Conservation (phyloP, 1,140 invertebrate genomes). For the Pseudomyrmex dendroicus region DNA sequence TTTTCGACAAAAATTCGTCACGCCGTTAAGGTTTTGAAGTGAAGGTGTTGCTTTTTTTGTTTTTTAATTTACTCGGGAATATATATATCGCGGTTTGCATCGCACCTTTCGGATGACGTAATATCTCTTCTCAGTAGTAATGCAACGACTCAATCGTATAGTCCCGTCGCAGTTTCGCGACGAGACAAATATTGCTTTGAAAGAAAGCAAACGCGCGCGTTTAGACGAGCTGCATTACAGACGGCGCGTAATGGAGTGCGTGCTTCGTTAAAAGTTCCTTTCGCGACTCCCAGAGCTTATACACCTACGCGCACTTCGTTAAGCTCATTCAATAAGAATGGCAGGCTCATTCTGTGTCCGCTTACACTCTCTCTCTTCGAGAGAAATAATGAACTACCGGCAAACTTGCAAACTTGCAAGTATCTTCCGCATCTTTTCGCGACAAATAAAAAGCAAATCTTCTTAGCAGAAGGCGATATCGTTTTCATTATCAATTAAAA, state of each 20-base stretch:
- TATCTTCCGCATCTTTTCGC: background rate
- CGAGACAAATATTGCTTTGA: conserved; percentile 45
- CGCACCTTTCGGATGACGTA: too few relatives aligned
- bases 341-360: conserved; percentile 2
- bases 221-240: conserved; percentile 45
- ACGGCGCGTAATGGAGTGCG: conserved; percentile 41
- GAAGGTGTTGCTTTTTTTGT: too few relatives aligned
- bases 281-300: background rate
- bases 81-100: too few relatives aligned
- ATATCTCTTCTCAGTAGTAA: conserved; percentile 1
- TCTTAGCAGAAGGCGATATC: background rate
- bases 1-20: background rate
- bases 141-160: conserved; percentile 35
- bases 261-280: conserved; percentile 62
- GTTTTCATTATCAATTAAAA: background rate
- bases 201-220: conserved; percentile 37
- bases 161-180: conserved; percentile 6
- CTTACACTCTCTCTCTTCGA: background rate
- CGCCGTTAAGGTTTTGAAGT: too few relatives aligned
- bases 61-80: too few relatives aligned
- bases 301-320: conserved; percentile 41
- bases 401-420: conserved; percentile 27
- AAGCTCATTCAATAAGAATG: conserved; percentile 58
- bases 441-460: conserved; percentile 20
- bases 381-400: conserved; percentile 23